These are phyloP conservation scores for pig (Sus scrofa) DNA, from an alignment of 2,113 vertebrate species.

Conservation along the genomic window DNA sequence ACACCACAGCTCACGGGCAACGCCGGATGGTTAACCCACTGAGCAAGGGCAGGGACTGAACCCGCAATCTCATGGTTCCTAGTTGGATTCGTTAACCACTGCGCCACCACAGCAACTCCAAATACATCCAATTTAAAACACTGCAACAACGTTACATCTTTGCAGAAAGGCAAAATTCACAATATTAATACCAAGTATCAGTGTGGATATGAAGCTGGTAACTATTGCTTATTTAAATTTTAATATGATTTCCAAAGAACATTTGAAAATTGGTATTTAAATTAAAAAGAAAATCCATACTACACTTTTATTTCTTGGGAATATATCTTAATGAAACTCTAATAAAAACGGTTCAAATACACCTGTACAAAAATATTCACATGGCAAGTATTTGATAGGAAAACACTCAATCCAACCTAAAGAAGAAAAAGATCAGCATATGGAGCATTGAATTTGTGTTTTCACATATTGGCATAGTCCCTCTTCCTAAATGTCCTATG, in stretches of 20 bases:
- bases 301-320: neutral
- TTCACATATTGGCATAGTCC: neutral
- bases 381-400: neutral
- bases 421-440: neutral
- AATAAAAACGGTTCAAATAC: neutral
- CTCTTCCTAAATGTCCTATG: neutral
- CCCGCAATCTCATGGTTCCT: too few species aligned
- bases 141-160: neutral
- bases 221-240: neutral
- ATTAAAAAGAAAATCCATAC: neutral
- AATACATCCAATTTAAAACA: too few species aligned
- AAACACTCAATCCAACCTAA: neutral
- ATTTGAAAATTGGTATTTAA: neutral
- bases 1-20: too few species aligned
- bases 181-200: neutral
- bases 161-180: neutral
- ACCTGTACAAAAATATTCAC: neutral
- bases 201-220: neutral
- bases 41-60: too few species aligned
- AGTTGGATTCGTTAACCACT: too few species aligned
- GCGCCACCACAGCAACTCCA: too few species aligned
- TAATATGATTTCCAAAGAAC: neutral
- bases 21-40: too few species aligned
- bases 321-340: neutral
- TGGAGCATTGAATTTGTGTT: neutral